Evolutionary conservation across 1,140 invertebrate species (phyloP), one percentile per base, ranked within the genome.

Genomic region (Planococcus citri): DNA sequence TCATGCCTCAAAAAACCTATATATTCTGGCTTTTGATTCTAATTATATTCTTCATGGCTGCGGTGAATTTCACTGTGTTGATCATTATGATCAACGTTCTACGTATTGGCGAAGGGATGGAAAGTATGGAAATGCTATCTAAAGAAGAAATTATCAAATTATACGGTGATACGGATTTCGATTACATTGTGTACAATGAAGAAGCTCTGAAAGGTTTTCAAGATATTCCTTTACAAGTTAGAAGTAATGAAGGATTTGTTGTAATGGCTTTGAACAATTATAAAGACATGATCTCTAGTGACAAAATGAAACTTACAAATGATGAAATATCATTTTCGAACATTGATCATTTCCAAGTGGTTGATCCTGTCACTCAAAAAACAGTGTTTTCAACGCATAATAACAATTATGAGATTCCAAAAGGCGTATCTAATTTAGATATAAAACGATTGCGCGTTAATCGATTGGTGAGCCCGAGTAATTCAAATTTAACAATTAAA

Each of bases 111-210:
- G 84, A 85, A 75, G 85, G 90, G 51, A 89, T 96, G 83, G 86
- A 92, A 76, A 88, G 87, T 70, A 83, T 95, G 74, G 92, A 96
- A 78, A 82, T 94, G 70, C 84, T 93, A 33, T 86, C 89, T 0
- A 85, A 88, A 67, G 83, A 87, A 70, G 83, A 85, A 73, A 78
- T 89, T 0, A 80, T 92, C 0, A 93, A 94, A 77, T 91, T 95
- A 76, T 88, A 87, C 71, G 90, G 91, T 1, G 80, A 83, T 37
- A 86, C 88, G 0, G 89, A 93, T 76, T 80, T 95, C 70, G 90
- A 90, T 72, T 80, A 77, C 67, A 78, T 86, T 60, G 76, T 78
- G 41, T 80, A 82, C 71, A 71, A 74, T 41, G 77, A 80, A 73
- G 80, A 80, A 0, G 77, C 83, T 73, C 78, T 92, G 12, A 85